Conservation (phyloP, 2,797 vertebrate species). For the Semaprochilodus insignis region DNA sequence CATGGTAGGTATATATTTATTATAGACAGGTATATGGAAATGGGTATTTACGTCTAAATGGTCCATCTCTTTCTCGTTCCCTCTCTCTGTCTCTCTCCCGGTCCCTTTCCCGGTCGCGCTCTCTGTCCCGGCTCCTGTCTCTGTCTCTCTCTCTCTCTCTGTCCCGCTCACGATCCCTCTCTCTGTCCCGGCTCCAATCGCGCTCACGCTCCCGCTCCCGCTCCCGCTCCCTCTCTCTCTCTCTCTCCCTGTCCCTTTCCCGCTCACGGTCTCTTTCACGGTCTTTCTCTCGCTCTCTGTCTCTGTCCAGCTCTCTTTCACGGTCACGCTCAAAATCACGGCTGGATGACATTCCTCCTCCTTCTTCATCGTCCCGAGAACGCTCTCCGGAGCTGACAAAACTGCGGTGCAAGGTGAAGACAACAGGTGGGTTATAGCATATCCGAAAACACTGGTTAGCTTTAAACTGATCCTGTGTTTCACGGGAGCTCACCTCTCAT, state of each 20-base stretch:
- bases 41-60: constrained; percentile 77
- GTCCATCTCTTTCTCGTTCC: constrained; percentile 70
- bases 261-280: constrained; percentile 54
- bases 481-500: constrained; percentile 84
- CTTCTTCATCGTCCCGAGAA: constrained; percentile 79
- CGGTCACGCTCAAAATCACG: constrained; percentile 54
- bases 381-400: constrained; percentile 88
- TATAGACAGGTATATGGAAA: background rate
- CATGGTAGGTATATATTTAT: background rate
- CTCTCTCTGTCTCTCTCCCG: constrained; percentile 63
- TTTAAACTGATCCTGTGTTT: background rate
- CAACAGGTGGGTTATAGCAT: too few relatives aligned
- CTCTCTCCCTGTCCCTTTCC: constrained; percentile 57
- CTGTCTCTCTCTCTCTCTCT: constrained; percentile 67
- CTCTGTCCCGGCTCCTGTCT: constrained; percentile 61
- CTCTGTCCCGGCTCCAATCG: constrained; percentile 69
- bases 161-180: constrained; percentile 65
- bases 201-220: constrained; percentile 65
- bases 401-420: constrained; percentile 66
- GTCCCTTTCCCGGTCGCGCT: constrained; percentile 61
- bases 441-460: background rate
- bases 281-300: constrained; percentile 44
- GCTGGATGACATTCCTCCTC: constrained; percentile 25
- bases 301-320: constrained; percentile 61
- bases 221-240: constrained; percentile 64